These are phyloP conservation scores for Polietes domitor DNA, from an alignment of 2,888 invertebrate genomes.

Conservation along the genomic window DNA sequence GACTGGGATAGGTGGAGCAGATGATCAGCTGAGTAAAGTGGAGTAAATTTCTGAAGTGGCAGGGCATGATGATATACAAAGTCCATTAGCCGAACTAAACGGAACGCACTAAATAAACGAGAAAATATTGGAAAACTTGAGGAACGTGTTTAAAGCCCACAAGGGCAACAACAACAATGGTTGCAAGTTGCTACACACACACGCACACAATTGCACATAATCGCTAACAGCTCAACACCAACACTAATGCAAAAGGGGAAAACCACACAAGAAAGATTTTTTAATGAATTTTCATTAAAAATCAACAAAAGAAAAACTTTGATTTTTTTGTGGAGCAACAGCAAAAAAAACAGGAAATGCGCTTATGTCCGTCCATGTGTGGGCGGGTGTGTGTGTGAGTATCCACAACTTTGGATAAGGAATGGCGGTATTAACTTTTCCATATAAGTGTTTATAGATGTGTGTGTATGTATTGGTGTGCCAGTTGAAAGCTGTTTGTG, in stretches of 20 bases:
- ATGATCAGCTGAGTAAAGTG: not conserved
- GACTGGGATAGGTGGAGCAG: not conserved
- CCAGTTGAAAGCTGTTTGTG: not conserved
- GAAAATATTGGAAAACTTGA: constrained; percentile 53
- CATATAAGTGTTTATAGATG: not conserved
- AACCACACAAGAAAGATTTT: constrained; percentile 26
- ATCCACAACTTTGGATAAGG: not conserved
- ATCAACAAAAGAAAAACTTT: constrained; percentile 40
- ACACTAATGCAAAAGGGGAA: not conserved
- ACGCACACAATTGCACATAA: not conserved
- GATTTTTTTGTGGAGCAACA: constrained; percentile 3
- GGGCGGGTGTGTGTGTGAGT: constrained; percentile 4
- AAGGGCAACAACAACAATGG: not conserved
- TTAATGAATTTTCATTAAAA: constrained; percentile 58
- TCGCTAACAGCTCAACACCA: constrained; percentile 7
- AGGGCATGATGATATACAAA: constrained; percentile 22
- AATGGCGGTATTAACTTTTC: not conserved
- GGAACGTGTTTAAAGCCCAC: constrained; percentile 41
- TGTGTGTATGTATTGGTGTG: not conserved
- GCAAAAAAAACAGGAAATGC: constrained; percentile 32
- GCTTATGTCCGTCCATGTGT: not conserved
- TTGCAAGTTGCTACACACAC: not conserved
- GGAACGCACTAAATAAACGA: constrained; percentile 11
- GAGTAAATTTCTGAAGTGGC: not conserved
- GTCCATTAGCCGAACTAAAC: constrained; percentile 56